Percentiles rank a stretch among this genome's conserved stretches.
These are phyloP conservation scores for Piscicola geometra DNA, from an alignment of 2,888 invertebrate genomes.

Conservation along the genomic window DNA sequence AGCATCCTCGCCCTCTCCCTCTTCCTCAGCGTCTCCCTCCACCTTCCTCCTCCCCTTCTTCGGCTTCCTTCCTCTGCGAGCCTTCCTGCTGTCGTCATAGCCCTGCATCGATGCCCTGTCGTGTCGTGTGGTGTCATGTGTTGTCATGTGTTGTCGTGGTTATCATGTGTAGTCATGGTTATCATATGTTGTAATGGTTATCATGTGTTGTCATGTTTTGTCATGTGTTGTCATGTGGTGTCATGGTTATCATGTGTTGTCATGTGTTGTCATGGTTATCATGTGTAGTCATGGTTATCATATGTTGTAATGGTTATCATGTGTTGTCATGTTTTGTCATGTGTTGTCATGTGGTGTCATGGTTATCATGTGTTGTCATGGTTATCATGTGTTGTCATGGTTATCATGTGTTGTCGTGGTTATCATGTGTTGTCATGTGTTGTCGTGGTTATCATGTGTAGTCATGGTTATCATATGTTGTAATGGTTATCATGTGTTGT, in stretches of 20 bases:
- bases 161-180: too few relatives aligned
- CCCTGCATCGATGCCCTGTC: constrained; percentile 43
- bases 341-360: too few relatives aligned
- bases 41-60: constrained; percentile 58
- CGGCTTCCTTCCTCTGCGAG: constrained; percentile 38
- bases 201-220: too few relatives aligned
- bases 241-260: not conserved
- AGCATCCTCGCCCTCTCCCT: constrained; percentile 60
- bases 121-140: not conserved
- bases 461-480: too few relatives aligned
- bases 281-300: not conserved
- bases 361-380: too few relatives aligned
- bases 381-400: too few relatives aligned
- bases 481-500: too few relatives aligned
- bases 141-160: not conserved
- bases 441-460: too few relatives aligned
- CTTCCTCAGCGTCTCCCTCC: constrained; percentile 38
- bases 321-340: too few relatives aligned
- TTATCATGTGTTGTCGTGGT: too few relatives aligned
- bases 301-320: not conserved
- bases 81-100: constrained; percentile 55
- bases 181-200: not conserved
- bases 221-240: too few relatives aligned
- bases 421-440: too few relatives aligned
- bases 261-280: not conserved